phyloP scores from a whole-genome alignment of 2,888 invertebrate genomes.

The Ophion ellenae region DNA sequence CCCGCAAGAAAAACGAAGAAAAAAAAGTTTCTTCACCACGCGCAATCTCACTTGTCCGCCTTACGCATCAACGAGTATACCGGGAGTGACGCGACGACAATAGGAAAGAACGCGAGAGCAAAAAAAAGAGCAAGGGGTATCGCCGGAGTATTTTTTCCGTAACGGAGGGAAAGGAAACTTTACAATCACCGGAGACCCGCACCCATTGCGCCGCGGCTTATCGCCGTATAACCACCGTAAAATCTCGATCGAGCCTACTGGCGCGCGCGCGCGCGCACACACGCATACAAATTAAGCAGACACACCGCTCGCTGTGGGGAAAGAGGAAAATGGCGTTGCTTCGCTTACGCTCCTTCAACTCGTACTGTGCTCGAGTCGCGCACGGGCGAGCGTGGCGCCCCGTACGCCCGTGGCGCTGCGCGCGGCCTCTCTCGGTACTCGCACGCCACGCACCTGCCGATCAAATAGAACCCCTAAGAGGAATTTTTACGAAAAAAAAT shows the following conservation, averaged over 20 bases:
- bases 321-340: constrained; percentile 68
- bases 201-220: constrained; percentile 20
- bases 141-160: not conserved
- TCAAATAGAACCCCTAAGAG: too few species aligned
- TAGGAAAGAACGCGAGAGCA: not conserved
- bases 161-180: not conserved
- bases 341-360: constrained; percentile 60
- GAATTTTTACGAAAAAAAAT: too few species aligned
- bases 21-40: constrained; percentile 22
- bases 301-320: constrained; percentile 27
- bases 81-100: not conserved
- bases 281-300: too few species aligned
- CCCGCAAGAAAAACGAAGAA: constrained; percentile 10
- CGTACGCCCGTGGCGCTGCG: constrained; percentile 32
- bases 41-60: constrained; percentile 52
- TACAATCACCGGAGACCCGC: not conserved
- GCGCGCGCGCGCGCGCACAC: too few species aligned
- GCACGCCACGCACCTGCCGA: not conserved
- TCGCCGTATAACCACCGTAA: constrained; percentile 1
- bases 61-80: constrained; percentile 27
- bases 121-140: too few species aligned
- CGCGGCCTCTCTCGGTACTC: constrained; percentile 31
- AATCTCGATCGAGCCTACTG: not conserved
- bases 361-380: constrained; percentile 58
- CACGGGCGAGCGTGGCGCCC: constrained; percentile 58